phyloP scores from a whole-genome alignment of 2,888 invertebrate genomes.

The Conops quadrifasciatus region DNA sequence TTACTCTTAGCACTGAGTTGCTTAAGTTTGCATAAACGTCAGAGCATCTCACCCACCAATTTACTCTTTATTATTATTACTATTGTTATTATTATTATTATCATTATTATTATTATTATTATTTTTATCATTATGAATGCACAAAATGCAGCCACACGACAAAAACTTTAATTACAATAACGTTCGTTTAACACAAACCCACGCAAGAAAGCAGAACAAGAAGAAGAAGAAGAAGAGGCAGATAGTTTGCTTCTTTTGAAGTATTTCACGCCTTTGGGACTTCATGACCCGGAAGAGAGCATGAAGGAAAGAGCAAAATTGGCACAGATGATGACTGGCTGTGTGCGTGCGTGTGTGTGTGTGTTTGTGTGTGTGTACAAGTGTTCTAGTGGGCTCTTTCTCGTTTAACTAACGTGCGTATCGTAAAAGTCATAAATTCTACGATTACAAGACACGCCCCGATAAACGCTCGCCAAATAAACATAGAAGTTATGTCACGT shows the following conservation, averaged over 20 bases:
- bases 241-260: neutral
- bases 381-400: neutral
- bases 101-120: constrained; percentile 1
- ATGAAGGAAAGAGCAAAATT: no score
- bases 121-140: constrained; percentile 22
- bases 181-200: constrained; percentile 2
- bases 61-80: neutral
- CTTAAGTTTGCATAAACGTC: no score
- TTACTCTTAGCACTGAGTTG: no score
- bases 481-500: neutral
- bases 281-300: no score
- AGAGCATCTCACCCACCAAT: neutral
- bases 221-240: neutral
- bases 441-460: neutral
- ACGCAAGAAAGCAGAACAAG: neutral
- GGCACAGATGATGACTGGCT: no score
- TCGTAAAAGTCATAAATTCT: constrained; percentile 20
- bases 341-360: neutral
- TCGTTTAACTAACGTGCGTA: constrained; percentile 1
- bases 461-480: constrained; percentile 3
- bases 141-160: neutral
- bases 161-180: constrained; percentile 14
- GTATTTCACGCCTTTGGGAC: constrained; percentile 3
- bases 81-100: neutral
- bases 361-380: neutral